Evolutionary conservation across 2,797 vertebrate species (phyloP).

Genomic region (Lutjanus campechanus): DNA sequence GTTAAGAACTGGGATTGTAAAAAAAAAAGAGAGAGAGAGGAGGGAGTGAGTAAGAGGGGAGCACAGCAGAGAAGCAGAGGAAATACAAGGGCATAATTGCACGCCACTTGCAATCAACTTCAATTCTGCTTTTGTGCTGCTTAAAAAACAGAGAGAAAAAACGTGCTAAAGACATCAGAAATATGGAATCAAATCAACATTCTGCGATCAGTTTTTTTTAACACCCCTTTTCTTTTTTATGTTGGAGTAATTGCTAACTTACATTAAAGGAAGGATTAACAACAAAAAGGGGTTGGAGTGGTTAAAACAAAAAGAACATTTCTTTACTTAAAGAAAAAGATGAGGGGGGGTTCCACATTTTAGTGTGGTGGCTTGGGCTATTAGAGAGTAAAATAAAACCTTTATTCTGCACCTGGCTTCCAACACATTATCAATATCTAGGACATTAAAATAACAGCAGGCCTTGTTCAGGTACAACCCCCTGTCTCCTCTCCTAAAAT

Average conservation of each 20-base stretch:
- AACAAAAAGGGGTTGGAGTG: constrained; percentile 7
- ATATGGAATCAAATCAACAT: constrained; percentile 65
- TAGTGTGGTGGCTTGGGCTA: background rate
- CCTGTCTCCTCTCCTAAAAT: background rate
- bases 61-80: constrained; percentile 20
- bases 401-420: constrained; percentile 9
- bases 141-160: constrained; percentile 49
- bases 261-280: constrained; percentile 53
- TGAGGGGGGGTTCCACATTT: constrained; percentile 9
- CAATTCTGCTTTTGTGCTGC: constrained; percentile 62
- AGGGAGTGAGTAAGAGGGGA: constrained; percentile 20
- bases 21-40: constrained; percentile 51
- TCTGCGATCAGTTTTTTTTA: constrained; percentile 37
- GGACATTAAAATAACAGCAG: constrained; percentile 18
- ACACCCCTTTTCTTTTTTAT: background rate
- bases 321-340: constrained; percentile 38
- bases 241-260: constrained; percentile 56
- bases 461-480: constrained; percentile 3
- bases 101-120: constrained; percentile 65
- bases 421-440: constrained; percentile 14
- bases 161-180: constrained; percentile 60
- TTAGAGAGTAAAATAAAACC: constrained; percentile 16
- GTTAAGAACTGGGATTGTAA: constrained; percentile 46
- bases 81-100: constrained; percentile 65
- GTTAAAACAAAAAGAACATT: constrained; percentile 40